Evolutionary conservation across 2,888 invertebrate genomes (phyloP), one percentile per base, ranked within the genome.

Genomic region (Sinodicranocentrus sp.): DNA sequence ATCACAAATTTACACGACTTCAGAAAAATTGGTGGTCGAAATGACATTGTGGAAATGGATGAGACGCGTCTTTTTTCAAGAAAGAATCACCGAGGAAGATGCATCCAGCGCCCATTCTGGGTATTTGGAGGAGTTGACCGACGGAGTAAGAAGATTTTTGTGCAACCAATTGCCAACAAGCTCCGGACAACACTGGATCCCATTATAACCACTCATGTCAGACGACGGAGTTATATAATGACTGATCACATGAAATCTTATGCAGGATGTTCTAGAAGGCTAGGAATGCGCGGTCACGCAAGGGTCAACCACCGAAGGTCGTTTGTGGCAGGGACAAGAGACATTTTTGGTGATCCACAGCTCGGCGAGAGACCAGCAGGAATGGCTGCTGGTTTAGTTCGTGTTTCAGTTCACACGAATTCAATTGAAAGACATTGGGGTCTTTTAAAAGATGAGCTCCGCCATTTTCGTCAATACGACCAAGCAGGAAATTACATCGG

Each of bases 11-110:
- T 2, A 1, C 84, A 84, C 21, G 59, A 73, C 21, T n/a, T 3
- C 1, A 3, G 1, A 1, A 28, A n/a, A 26, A 70, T 82, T 17
- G 84, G 84, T 13, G 84, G 82, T 13, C 25, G 19, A 1, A 54
- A 70, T 8, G 84, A 84, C 39, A 57, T 85, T n/a, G 84, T 85
- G 1, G 84, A 85, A 39, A 65, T 76, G 21, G 85, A 84, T 65
- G 84, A 85, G 33, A 39, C 43, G 17, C 79, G 76, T 33, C 48
- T 84, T 1, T 84, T 68, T 26, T 80, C 59, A 0, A 13, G 77
- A 15, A 84, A 86, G 39, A 73, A 86, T 61, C 28, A 86, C 28
- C 39, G 80, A n/a, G 82, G 86, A 3, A 19, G 84, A 17, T 19
- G 21, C 25, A 13, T n/a, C 3, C 5, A n/a, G 3, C 48, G 48